These are phyloP conservation scores for Oreochromis grahami DNA, from an alignment of 2,797 vertebrate genomes.

Conservation along the genomic window DNA sequence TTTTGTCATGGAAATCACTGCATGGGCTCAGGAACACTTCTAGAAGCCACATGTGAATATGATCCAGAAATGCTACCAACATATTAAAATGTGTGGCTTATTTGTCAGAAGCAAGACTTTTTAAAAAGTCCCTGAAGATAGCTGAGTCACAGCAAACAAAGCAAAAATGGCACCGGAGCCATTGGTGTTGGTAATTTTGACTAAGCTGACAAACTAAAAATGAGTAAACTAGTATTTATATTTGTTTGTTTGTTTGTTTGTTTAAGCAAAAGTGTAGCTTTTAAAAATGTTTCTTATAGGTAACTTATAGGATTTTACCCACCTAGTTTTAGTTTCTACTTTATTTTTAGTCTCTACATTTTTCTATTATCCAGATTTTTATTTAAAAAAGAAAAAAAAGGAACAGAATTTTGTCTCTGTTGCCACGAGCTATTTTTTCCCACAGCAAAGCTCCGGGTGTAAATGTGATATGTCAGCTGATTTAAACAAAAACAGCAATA, in stretches of 20 bases:
- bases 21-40: background rate
- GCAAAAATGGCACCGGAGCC: no score
- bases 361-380: background rate
- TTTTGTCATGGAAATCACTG: background rate
- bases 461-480: background rate
- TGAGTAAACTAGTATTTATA: no score
- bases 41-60: background rate
- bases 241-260: no score
- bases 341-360: background rate
- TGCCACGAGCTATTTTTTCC: background rate
- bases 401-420: background rate
- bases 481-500: background rate
- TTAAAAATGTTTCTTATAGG: background rate
- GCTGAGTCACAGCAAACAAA: no score
- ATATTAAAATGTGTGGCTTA: background rate
- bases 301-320: background rate
- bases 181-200: no score
- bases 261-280: fast-evolving
- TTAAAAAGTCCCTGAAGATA: no score
- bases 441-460: fast-evolving
- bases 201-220: no score
- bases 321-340: fast-evolving
- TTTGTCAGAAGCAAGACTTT: background rate
- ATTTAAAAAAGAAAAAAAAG: background rate
- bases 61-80: background rate